These are phyloP conservation scores for Allolobophora icterica DNA, from an alignment of 2,888 invertebrate species.

Conservation along the genomic window DNA sequence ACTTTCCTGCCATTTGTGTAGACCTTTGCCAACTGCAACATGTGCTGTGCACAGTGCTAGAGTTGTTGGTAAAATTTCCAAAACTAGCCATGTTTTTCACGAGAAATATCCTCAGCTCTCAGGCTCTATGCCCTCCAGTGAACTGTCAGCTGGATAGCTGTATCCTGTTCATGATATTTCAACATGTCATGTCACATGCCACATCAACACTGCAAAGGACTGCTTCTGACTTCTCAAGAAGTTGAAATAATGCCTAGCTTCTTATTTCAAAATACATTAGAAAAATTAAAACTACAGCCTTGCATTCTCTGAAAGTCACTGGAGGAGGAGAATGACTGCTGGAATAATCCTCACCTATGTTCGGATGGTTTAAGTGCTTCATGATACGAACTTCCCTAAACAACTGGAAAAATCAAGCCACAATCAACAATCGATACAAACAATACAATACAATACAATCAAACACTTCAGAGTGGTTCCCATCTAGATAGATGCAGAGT, in stretches of 20 bases:
- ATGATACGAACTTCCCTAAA: slow-evolving; percentile 49
- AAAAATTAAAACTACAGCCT: background rate
- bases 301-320: background rate
- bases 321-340: background rate
- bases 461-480: background rate
- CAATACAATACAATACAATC: background rate
- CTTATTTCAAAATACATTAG: background rate
- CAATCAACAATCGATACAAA: background rate
- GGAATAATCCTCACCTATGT: slow-evolving; percentile 45
- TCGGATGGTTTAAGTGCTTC: slow-evolving; percentile 50
- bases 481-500: background rate
- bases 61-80: too few relatives aligned
- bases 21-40: too few relatives aligned
- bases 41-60: too few relatives aligned
- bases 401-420: slow-evolving; percentile 38
- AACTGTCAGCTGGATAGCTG: background rate
- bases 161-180: background rate
- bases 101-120: too few relatives aligned
- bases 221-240: background rate
- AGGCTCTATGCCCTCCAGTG: too few relatives aligned
- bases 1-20: too few relatives aligned
- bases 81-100: too few relatives aligned
- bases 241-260: background rate
- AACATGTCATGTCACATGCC: background rate
- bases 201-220: background rate